Evolutionary conservation across 1,140 invertebrate genomes (phyloP).

Genomic region (Drosophila pandora): DNA sequence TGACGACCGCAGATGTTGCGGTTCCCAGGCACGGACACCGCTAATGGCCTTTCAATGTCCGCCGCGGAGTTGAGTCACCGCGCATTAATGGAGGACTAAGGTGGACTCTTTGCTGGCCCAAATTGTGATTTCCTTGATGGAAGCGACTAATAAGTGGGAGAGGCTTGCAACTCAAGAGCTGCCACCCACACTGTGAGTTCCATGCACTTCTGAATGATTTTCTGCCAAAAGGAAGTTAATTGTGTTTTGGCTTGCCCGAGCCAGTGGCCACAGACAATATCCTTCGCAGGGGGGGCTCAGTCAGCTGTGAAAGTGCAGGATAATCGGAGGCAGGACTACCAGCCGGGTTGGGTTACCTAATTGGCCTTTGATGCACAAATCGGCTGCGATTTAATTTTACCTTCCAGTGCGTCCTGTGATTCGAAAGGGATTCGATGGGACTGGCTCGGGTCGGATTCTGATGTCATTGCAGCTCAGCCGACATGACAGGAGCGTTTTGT

Average conservation of each 20-base stretch:
- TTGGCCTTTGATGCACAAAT: constrained; percentile 22
- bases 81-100: constrained; percentile 43
- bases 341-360: background rate
- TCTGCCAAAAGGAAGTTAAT: constrained; percentile 27
- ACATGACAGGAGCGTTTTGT: constrained; percentile 69
- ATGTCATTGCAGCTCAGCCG: constrained; percentile 63
- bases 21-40: constrained; percentile 56
- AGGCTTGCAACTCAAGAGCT: no score
- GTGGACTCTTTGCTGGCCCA: constrained; percentile 8
- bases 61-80: constrained; percentile 24
- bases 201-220: constrained; percentile 15
- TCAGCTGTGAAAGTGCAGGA: constrained; percentile 62
- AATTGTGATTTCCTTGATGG: background rate
- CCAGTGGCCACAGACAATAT: constrained; percentile 23
- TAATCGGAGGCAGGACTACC: constrained; percentile 17
- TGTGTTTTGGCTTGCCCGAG: constrained; percentile 12
- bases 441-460: constrained; percentile 32
- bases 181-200: background rate
- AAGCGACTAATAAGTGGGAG: no score
- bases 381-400: constrained; percentile 46
- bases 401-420: constrained; percentile 25
- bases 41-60: constrained; percentile 75
- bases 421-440: constrained; percentile 6
- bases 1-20: constrained; percentile 58
- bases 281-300: constrained; percentile 22